Conservation (phyloP, 23 tunicate genomes). For the Halocynthia aurantium region DNA sequence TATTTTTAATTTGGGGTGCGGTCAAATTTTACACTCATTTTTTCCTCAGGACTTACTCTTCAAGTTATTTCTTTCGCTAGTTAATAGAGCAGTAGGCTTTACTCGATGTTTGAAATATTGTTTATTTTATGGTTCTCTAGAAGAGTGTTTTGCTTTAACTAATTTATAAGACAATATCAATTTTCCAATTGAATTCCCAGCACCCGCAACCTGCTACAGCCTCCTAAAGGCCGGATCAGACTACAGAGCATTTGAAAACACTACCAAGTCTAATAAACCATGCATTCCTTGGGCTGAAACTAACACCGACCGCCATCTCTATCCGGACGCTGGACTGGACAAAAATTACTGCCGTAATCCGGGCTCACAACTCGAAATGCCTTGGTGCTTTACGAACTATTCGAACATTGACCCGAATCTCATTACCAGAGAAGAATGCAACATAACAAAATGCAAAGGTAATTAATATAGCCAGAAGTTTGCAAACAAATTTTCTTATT, state of each 20-base stretch:
- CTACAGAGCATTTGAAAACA: conserved; percentile 44
- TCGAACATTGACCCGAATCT: conserved; percentile 25
- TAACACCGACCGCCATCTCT: conserved; percentile 35
- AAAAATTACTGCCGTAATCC: conserved; percentile 76
- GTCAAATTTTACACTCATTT: too few species aligned
- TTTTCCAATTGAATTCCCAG: conserved; percentile 5
- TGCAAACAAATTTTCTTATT: too few species aligned
- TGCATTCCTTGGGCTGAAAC: conserved; percentile 58
- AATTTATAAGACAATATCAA: too few species aligned
- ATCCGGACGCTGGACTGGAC: conserved; percentile 65
- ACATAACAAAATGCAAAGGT: conserved; percentile 50
- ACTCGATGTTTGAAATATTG: too few species aligned
- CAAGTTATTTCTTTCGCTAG: too few species aligned
- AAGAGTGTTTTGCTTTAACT: too few species aligned
- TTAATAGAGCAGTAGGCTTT: too few species aligned
- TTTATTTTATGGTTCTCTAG: too few species aligned
- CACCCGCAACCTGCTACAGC: conserved; percentile 59
- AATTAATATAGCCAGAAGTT: neutral
- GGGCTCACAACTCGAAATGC: conserved; percentile 40
- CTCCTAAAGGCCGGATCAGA: conserved; percentile 42
- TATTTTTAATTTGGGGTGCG: too few species aligned
- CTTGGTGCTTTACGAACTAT: conserved; percentile 66
- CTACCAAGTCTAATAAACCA: conserved; percentile 4
- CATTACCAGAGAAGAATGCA: conserved; percentile 51
- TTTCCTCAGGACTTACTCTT: too few species aligned